These are phyloP conservation scores for Drosophila setosimentum DNA, from an alignment of 2,888 invertebrate species.

Conservation along the genomic window DNA sequence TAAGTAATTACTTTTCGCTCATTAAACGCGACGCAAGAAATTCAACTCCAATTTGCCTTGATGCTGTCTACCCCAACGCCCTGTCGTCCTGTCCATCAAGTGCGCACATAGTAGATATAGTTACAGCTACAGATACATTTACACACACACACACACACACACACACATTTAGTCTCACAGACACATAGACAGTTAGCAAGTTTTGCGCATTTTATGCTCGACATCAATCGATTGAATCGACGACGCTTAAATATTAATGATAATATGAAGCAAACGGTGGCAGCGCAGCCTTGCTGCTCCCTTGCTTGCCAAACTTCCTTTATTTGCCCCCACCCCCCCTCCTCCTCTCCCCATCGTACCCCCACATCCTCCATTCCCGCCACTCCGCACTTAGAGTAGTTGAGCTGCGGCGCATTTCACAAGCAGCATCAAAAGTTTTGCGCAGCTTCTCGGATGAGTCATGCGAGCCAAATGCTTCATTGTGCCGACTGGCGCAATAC, in stretches of 20 bases:
- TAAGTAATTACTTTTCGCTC: slow-evolving; percentile 81
- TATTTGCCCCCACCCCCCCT: background rate
- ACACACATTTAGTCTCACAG: background rate
- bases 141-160: slow-evolving; percentile 16
- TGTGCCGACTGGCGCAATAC: background rate
- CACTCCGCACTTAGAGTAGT: background rate
- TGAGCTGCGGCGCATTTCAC: slow-evolving; percentile 47
- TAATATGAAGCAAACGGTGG: slow-evolving; percentile 52
- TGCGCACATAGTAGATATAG: slow-evolving; percentile 49
- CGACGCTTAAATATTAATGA: slow-evolving; percentile 78
- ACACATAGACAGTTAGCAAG: slow-evolving; percentile 26
- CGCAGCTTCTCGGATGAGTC: slow-evolving; percentile 52
- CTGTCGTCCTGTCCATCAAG: slow-evolving; percentile 57
- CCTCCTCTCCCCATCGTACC: background rate
- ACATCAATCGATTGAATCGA: slow-evolving; percentile 74
- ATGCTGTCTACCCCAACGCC: slow-evolving; percentile 49
- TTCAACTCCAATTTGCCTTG: slow-evolving; percentile 76
- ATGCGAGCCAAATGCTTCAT: slow-evolving; percentile 9
- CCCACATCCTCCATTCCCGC: background rate
- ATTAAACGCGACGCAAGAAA: slow-evolving; percentile 68
- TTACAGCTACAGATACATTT: slow-evolving; percentile 10
- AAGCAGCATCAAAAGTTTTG: slow-evolving; percentile 63
- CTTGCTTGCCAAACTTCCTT: background rate
- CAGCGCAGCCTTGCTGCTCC: slow-evolving; percentile 16
- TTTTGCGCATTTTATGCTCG: slow-evolving; percentile 61